Base-by-base conservation (phyloP, 1,140 invertebrate species). In the Drosophila obscura region DNA sequence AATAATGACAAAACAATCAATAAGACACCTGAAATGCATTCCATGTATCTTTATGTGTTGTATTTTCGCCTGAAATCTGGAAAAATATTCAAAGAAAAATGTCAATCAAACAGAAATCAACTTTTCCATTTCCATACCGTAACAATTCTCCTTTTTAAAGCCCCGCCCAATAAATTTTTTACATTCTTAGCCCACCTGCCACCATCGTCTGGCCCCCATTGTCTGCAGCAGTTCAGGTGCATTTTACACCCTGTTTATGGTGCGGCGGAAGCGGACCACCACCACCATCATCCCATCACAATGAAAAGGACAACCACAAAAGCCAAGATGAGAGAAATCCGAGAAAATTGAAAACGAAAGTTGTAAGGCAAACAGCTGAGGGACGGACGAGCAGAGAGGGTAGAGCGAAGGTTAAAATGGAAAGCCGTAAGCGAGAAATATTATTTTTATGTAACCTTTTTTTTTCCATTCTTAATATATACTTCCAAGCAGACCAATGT, bases 281-380 rank as follows among this genome's bases (percentile, higher is more conserved):
- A 19, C 19, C 19, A 19, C 19, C 19, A 19, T 1, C 22, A 44
- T 63, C 73, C 13, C 19, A 19, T 11, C 16, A 11, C 28, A 76
- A 66, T 65, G 44, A 68, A 72, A 76, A 71, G 48, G 24, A 22
- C 39, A 59, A 53, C 74, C 26, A 13, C 35, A 39, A 4, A 13
- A 4, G 9, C 35, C 35, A 39, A 39, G 35, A 13, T 11, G 11
- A 11, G 35, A 65, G 67, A 71, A 55, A 73, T 55, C 80, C 62
- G 58, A 73, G 81, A 75, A 85, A 87, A 85, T 85, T 82, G 81
- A 85, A 85, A 85, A 85, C 44, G 81, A 85, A 85, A 85, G 81
- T 87, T 78, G 52, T 65, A 87, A 75, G 80, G 74, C 77, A 81
- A 84, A 81, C 73, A 77, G 43, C 51, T 55, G 60, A 58, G 13